Percentiles rank a stretch among this genome's conserved stretches.
phyloP scores from a whole-genome alignment of 2,888 invertebrate species.

The Hypolimnas misippus region DNA sequence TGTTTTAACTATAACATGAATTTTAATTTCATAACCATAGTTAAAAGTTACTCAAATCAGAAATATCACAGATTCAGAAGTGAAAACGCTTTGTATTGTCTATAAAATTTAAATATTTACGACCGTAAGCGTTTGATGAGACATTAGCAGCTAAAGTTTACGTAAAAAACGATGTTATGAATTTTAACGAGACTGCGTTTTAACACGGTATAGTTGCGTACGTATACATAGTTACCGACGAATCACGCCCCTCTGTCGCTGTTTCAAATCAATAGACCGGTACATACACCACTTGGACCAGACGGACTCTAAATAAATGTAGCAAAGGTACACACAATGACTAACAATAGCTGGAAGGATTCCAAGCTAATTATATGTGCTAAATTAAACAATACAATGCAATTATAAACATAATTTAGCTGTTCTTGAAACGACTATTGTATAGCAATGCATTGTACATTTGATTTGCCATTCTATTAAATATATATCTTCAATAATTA shows the following conservation, averaged over 20 bases:
- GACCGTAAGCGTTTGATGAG: constrained; percentile 20
- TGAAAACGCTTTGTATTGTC: constrained; percentile 24
- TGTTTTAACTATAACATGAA: constrained; percentile 16
- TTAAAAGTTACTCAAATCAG: background rate
- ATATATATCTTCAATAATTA: background rate
- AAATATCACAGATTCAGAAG: background rate
- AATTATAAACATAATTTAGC: constrained; percentile 19
- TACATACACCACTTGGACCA: constrained; percentile 53
- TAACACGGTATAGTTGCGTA: constrained; percentile 39
- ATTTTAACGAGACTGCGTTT: constrained; percentile 34
- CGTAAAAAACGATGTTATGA: constrained; percentile 31
- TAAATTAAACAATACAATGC: constrained; percentile 17
- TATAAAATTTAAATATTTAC: constrained; percentile 32
- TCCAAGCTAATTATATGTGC: constrained; percentile 20
- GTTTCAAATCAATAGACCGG: constrained; percentile 72
- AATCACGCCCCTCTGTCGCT: constrained; percentile 72
- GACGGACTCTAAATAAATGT: constrained; percentile 47
- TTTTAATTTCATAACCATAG: background rate
- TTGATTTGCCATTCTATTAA: background rate
- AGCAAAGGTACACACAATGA: constrained; percentile 28
- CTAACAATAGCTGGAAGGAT: constrained; percentile 31
- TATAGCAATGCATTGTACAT: background rate
- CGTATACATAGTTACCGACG: constrained; percentile 55
- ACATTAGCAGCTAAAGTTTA: constrained; percentile 23
- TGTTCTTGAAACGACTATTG: background rate